Percentiles rank a stretch among this genome's conserved stretches.
These are phyloP conservation scores for Gadopsis marmoratus DNA, from an alignment of 2,797 vertebrate genomes.

Conservation along the genomic window DNA sequence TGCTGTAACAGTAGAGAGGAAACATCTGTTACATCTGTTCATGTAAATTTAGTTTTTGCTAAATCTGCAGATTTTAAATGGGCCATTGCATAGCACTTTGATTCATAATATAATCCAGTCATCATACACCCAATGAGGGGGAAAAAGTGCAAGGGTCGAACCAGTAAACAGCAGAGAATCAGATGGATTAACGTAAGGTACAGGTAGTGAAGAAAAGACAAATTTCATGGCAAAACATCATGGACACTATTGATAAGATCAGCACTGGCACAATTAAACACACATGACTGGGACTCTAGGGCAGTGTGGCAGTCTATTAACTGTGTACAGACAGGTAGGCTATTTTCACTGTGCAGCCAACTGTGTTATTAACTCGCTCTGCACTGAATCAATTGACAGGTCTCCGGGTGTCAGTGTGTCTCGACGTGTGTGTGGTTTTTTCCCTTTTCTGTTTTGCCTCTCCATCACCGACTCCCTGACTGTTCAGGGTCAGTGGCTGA, in stretches of 20 bases:
- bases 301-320: constrained; percentile 54
- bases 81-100: background rate
- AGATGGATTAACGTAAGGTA: constrained; percentile 9
- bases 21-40: background rate
- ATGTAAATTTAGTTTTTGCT: background rate
- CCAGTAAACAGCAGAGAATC: constrained; percentile 10
- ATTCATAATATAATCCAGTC: constrained; percentile 4
- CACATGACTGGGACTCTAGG: constrained; percentile 1
- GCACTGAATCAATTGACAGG: constrained; percentile 72
- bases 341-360: constrained; percentile 73
- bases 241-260: constrained; percentile 29
- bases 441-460: constrained; percentile 28
- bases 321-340: constrained; percentile 56
- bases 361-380: constrained; percentile 77
- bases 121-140: background rate
- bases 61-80: constrained; percentile 27
- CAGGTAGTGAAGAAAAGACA: constrained; percentile 24
- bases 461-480: constrained; percentile 40
- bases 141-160: background rate
- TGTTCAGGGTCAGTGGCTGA: constrained; percentile 68
- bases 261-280: constrained; percentile 50
- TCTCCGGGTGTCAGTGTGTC: constrained; percentile 49
- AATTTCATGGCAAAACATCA: constrained; percentile 20
- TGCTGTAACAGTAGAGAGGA: background rate
- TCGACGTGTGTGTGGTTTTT: constrained; percentile 26